These are phyloP conservation scores for Battus philenor DNA, from an alignment of 1,140 invertebrate genomes.

Conservation along the genomic window DNA sequence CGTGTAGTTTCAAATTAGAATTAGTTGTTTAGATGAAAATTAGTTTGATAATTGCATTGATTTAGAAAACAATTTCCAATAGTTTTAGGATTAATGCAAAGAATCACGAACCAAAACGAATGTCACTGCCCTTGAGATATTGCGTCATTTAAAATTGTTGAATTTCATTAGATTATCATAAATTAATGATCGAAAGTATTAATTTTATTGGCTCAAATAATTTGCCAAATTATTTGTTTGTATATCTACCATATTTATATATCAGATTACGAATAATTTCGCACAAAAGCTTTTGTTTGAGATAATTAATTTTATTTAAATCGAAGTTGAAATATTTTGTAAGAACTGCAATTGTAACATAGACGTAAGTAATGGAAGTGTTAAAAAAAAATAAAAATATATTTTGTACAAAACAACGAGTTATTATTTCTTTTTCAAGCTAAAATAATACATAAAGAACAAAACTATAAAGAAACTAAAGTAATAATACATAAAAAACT, in stretches of 20 bases:
- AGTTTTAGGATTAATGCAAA: too few relatives aligned
- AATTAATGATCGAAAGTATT: too few relatives aligned
- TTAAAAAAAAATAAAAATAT: constrained; percentile 63
- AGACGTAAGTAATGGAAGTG: constrained; percentile 29
- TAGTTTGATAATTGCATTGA: constrained; percentile 19
- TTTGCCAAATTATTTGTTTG: too few relatives aligned
- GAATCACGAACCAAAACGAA: too few relatives aligned
- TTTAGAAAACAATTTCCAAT: constrained; percentile 10
- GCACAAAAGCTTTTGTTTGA: constrained; percentile 2
- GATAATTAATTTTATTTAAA: constrained; percentile 1
- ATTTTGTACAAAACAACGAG: constrained; percentile 50
- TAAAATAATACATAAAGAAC: too few relatives aligned
- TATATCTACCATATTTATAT: neutral
- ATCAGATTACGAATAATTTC: neutral
- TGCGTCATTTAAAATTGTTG: too few relatives aligned
- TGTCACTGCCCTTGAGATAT: too few relatives aligned
- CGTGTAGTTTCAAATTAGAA: neutral
- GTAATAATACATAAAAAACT: too few relatives aligned
- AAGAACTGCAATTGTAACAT: constrained; percentile 16
- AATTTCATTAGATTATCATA: too few relatives aligned
- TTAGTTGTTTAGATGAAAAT: neutral
- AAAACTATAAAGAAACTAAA: too few relatives aligned
- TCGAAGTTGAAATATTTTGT: constrained; percentile 5
- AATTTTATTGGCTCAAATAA: too few relatives aligned
- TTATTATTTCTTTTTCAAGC: neutral